These are phyloP conservation scores for Meda fulgida DNA, from an alignment of 2,797 vertebrate genomes.

Conservation along the genomic window DNA sequence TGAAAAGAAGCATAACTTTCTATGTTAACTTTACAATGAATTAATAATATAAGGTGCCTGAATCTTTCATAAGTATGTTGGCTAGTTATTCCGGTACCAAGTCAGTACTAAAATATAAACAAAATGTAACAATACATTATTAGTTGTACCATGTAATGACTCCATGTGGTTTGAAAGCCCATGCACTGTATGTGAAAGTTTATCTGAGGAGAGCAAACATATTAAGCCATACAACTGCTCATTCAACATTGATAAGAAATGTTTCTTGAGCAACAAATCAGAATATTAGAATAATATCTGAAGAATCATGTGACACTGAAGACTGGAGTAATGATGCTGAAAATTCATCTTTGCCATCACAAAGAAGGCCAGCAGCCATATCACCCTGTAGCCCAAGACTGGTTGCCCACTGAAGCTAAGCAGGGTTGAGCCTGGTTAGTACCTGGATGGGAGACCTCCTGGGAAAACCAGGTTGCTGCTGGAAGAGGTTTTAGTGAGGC, in stretches of 20 bases:
- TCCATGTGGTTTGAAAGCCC: not conserved
- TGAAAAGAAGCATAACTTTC: too few relatives aligned
- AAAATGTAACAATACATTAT: not conserved
- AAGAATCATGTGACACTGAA: not conserved
- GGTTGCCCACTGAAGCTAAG: too few relatives aligned
- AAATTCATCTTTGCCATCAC: too few relatives aligned
- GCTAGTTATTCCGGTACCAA: not conserved
- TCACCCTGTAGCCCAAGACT: too few relatives aligned
- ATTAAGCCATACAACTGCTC: too few relatives aligned
- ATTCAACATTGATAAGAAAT: not conserved
- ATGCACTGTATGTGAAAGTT: not conserved
- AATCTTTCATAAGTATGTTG: constrained; percentile 3
- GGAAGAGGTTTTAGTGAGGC: too few relatives aligned
- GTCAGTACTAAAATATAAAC: not conserved
- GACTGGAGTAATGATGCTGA: too few relatives aligned
- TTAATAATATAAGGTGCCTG: not conserved
- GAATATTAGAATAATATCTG: not conserved
- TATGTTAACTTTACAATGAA: too few relatives aligned
- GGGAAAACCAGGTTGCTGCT: too few relatives aligned
- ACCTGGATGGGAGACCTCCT: too few relatives aligned
- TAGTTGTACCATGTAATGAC: not conserved
- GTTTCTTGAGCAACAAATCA: not conserved
- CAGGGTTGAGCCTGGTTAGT: too few relatives aligned
- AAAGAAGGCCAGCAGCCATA: too few relatives aligned
- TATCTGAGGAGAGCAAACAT: not conserved